phyloP scores from a whole-genome alignment of 2,888 invertebrate species.

The Eupithecia pulchellata region DNA sequence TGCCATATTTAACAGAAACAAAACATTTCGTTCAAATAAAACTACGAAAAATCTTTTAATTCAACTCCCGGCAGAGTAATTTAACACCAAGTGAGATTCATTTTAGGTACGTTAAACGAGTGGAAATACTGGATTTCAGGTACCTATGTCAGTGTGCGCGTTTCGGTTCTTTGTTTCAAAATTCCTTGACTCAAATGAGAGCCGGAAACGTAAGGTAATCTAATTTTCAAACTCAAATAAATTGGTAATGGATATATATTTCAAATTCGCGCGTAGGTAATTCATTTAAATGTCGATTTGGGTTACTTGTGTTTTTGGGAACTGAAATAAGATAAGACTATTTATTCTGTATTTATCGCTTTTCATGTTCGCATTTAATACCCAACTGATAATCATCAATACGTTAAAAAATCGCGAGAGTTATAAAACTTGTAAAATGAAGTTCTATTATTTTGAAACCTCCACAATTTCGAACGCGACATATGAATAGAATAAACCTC shows the following conservation, averaged over 20 bases:
- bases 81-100: slow-evolving; percentile 35
- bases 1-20: slow-evolving; percentile 21
- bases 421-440: too few species aligned
- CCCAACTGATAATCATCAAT: too few species aligned
- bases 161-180: slow-evolving; percentile 10
- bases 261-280: background rate
- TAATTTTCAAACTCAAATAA: background rate
- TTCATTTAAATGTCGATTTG: too few species aligned
- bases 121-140: slow-evolving; percentile 19
- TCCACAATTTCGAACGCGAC: too few species aligned
- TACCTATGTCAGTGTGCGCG: slow-evolving; percentile 1
- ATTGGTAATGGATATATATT: background rate
- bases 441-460: background rate
- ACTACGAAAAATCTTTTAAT: slow-evolving; percentile 35
- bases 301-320: too few species aligned
- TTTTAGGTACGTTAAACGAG: slow-evolving; percentile 30
- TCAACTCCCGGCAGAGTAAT: slow-evolving; percentile 33
- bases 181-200: background rate
- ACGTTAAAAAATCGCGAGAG: too few species aligned
- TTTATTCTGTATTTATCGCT: too few species aligned
- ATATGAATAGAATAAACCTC: background rate
- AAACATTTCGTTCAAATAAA: slow-evolving; percentile 21
- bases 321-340: too few species aligned
- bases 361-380: too few species aligned
- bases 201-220: background rate